Conservation (phyloP, 2,888 invertebrate species). For the Sphaeridia pumilis region DNA sequence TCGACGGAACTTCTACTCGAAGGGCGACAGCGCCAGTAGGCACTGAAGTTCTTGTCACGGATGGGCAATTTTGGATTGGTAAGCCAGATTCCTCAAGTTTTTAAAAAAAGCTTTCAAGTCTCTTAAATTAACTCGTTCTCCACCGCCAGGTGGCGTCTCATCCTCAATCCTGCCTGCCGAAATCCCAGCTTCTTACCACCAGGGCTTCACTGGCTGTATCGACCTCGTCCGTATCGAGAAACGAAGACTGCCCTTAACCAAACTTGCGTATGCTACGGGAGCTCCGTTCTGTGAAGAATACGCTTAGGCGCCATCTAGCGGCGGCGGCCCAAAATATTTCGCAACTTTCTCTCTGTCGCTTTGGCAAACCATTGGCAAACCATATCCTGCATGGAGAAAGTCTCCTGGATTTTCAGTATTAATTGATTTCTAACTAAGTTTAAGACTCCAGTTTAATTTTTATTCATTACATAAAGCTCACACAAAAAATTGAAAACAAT, state of each 20-base stretch:
- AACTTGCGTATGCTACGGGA: constrained; percentile 31
- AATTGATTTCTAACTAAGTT: too few relatives aligned
- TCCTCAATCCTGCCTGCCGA: constrained; percentile 51
- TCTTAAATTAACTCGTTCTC: background rate
- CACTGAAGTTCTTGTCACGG: constrained; percentile 59
- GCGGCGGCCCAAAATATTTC: too few relatives aligned
- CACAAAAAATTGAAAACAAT: too few relatives aligned
- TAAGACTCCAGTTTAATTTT: too few relatives aligned
- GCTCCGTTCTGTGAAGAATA: constrained; percentile 32
- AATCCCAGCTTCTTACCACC: constrained; percentile 56
- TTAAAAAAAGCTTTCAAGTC: too few relatives aligned
- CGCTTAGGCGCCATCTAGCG: too few relatives aligned
- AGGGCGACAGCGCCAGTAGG: constrained; percentile 55
- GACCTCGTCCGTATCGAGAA: constrained; percentile 50
- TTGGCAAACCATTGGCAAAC: too few relatives aligned
- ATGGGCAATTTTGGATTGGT: constrained; percentile 69
- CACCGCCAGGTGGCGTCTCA: constrained; percentile 57
- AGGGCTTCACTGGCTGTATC: constrained; percentile 61
- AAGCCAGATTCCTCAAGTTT: constrained; percentile 38
- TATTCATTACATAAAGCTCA: too few relatives aligned
- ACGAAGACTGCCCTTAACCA: constrained; percentile 36
- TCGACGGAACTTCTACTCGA: constrained; percentile 54
- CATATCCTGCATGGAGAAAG: too few relatives aligned
- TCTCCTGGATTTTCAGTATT: too few relatives aligned
- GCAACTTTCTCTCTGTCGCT: too few relatives aligned